Evolutionary conservation across 2,113 vertebrate genomes (phyloP).

Genomic region (Dasypus novemcinctus): DNA sequence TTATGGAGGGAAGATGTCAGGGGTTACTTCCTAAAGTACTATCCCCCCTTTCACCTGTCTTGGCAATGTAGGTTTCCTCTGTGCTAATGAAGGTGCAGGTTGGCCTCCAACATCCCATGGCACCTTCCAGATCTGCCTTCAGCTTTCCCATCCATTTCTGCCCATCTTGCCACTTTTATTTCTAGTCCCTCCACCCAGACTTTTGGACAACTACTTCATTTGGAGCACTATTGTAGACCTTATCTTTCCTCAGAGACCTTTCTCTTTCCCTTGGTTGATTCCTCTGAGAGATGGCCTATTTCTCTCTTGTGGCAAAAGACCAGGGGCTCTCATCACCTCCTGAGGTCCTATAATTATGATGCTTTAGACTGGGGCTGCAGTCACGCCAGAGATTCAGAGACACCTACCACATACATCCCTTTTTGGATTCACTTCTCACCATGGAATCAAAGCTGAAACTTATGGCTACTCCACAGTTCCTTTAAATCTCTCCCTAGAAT

Average conservation of each 20-base stretch:
- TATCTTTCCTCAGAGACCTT: background rate
- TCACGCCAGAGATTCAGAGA: background rate
- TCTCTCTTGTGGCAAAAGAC: background rate
- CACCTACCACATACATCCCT: background rate
- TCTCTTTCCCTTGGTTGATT: background rate
- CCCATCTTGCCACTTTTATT: background rate
- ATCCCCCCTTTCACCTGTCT: background rate
- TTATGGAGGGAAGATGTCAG: too few species aligned
- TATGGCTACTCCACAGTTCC: background rate
- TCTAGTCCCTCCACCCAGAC: background rate
- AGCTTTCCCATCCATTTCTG: accelerated
- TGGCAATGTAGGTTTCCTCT: background rate
- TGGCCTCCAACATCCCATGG: background rate
- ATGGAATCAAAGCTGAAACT: background rate
- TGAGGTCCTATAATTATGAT: background rate
- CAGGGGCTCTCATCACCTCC: background rate
- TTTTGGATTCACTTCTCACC: background rate
- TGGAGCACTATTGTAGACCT: background rate
- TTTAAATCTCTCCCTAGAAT: background rate
- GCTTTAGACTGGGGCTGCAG: background rate
- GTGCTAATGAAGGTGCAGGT: background rate
- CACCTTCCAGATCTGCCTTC: background rate
- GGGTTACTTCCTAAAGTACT: background rate
- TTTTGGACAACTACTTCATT: too few species aligned
- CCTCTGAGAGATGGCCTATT: background rate